Base-by-base conservation (phyloP, 2,888 invertebrate genomes). In the Abrostola triplasia region DNA sequence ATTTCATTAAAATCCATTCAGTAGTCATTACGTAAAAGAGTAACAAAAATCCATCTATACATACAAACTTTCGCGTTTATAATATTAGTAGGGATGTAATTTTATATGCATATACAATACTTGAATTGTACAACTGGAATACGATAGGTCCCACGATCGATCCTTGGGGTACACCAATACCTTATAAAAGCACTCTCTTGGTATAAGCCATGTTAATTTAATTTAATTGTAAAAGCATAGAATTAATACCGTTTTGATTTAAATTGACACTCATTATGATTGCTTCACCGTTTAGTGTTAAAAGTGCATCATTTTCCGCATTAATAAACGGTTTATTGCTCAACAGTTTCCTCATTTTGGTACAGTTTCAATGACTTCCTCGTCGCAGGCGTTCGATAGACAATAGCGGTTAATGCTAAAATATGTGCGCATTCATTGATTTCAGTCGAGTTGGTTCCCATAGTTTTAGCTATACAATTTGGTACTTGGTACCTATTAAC, bases 391-490 rank as follows among this genome's bases (percentile, higher is more conserved):
- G 51, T 38, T 59, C 11, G 40, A 58, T 42, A 62, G 7, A 76
- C 63, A 76, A 75, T 59, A 51, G 76, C 42, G 36, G 47, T 61
- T 64, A 56, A 52, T 5, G 41, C 44, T 75, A 59, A 75, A 63
- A 64, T 64, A 72, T 68, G 63, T 65, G 65, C 58, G 51, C 60
- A 62, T 53, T 58, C 24, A 71, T 62, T 62, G 61, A 35, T 52
- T 70, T 71, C 44, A 56, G 50, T 50, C 1, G 9, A 35, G 12
- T n/a, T 10, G 42, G 48, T 67, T 76, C 59, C 24, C 61, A 67
- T 59, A 55, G 40, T 48, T 65, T 38, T 36, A 50, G 35, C 49
- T 48, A 50, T 36, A 60, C 44, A 58, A 56, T 59, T 64, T 44
- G 10, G 50, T 60, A 64, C 36, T 10, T 49, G 36, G 11, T 52